Evolutionary conservation across 2,113 vertebrate genomes (phyloP).

Genomic region (Sinocyclocheilus rhinocerous): DNA sequence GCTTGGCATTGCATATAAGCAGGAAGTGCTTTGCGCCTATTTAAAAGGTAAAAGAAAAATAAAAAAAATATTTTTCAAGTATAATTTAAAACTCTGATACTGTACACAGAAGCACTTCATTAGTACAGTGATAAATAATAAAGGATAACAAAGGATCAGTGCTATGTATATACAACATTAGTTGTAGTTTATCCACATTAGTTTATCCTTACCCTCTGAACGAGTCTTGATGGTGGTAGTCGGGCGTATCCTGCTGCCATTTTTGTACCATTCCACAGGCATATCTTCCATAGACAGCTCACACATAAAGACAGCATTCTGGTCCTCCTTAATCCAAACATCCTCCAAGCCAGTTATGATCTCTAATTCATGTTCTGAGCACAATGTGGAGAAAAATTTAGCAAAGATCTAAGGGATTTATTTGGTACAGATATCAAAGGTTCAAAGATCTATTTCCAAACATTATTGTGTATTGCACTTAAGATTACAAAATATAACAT

Average conservation of each 20-base stretch:
- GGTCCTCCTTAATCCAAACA: slow-evolving; percentile 80
- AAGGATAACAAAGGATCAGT: too few relatives aligned
- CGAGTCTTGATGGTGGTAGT: slow-evolving; percentile 82
- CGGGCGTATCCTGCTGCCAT: slow-evolving; percentile 77
- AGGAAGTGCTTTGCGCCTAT: slow-evolving; percentile 89
- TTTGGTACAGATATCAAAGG: not conserved
- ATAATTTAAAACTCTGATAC: not conserved
- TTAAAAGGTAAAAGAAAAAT: slow-evolving; percentile 11
- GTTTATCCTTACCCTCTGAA: slow-evolving; percentile 81
- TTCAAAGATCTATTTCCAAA: too few relatives aligned
- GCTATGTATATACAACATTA: not conserved
- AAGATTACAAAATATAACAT: too few relatives aligned
- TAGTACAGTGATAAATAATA: too few relatives aligned
- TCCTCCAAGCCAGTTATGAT: slow-evolving; percentile 81
- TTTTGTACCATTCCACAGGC: slow-evolving; percentile 82
- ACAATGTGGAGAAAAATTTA: not conserved
- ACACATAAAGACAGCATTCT: slow-evolving; percentile 89
- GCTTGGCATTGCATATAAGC: slow-evolving; percentile 80
- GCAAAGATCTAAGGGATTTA: not conserved
- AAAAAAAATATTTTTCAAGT: not conserved
- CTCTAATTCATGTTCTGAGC: slow-evolving; percentile 79
- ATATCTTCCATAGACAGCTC: slow-evolving; percentile 80
- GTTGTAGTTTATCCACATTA: not conserved
- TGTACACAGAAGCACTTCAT: not conserved
- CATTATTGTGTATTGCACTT: too few relatives aligned